Evolutionary conservation across 2,888 invertebrate species (phyloP).

Genomic region (Cenopis cana): DNA sequence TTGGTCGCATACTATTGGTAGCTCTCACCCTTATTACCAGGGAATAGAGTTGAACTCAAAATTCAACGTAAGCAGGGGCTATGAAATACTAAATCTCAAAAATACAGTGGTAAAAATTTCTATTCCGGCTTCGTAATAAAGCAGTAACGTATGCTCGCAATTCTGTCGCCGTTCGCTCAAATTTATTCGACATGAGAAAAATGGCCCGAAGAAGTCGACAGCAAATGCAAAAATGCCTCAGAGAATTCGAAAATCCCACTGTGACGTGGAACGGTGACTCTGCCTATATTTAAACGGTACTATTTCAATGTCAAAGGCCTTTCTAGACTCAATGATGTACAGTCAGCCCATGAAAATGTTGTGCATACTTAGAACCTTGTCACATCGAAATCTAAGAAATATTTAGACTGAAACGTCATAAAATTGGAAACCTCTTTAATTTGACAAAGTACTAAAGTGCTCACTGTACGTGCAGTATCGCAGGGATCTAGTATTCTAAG

Average conservation of each 20-base stretch:
- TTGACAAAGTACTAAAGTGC: no score
- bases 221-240: constrained; percentile 19
- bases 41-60: no score
- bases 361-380: no score
- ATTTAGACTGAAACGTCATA: no score
- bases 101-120: constrained; percentile 15
- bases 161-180: constrained; percentile 29
- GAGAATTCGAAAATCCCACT: constrained; percentile 6
- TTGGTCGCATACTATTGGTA: no score
- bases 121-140: constrained; percentile 25
- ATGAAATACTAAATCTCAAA: not conserved
- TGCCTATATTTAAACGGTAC: constrained; percentile 26
- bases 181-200: constrained; percentile 36
- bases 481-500: no score
- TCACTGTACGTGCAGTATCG: no score
- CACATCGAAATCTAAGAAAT: no score
- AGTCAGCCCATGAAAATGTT: no score
- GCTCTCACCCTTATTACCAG: no score
- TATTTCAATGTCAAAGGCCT: not conserved
- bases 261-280: constrained; percentile 10
- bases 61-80: no score
- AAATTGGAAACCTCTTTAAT: no score
- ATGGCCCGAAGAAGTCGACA: constrained; percentile 18
- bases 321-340: not conserved
- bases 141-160: constrained; percentile 23